These are phyloP conservation scores for Eledona agricola DNA, from an alignment of 2,888 invertebrate species.

Conservation along the genomic window DNA sequence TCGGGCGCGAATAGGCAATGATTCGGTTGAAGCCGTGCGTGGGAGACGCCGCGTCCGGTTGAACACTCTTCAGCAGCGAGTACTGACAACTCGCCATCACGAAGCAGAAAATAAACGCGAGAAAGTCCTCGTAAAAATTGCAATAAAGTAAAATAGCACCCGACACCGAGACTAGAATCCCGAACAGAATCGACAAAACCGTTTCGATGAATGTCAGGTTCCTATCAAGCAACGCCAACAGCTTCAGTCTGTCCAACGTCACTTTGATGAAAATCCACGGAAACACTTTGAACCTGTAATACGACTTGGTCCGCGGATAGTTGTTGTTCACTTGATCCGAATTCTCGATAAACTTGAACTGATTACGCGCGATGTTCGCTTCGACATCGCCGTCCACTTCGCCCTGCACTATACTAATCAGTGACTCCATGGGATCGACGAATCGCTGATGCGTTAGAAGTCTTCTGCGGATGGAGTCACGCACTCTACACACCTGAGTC, in stretches of 20 bases:
- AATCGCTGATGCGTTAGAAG: conserved; percentile 4
- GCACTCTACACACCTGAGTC: conserved; percentile 29
- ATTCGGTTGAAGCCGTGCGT: conserved; percentile 97
- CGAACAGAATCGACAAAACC: conserved; percentile 81
- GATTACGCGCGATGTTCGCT: conserved; percentile 64
- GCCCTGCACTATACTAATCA: conserved; percentile 39
- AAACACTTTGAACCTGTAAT: conserved; percentile 80
- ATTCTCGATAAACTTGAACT: conserved; percentile 68
- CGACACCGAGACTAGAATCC: conserved; percentile 84
- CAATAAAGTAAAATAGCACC: conserved; percentile 84
- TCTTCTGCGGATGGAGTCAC: conserved; percentile 10
- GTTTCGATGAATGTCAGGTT: conserved; percentile 87
- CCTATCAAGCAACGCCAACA: conserved; percentile 92
- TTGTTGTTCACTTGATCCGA: conserved; percentile 50
- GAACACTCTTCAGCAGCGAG: conserved; percentile 95
- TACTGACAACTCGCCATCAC: conserved; percentile 99
- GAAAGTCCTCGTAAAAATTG: conserved; percentile 90
- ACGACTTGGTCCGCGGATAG: conserved; percentile 60
- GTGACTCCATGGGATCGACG: conserved; percentile 33
- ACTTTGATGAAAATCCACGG: conserved; percentile 77
- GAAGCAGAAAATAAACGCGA: conserved; percentile 94
- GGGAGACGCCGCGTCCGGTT: conserved; percentile 98
- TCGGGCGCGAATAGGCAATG: conserved; percentile 91
- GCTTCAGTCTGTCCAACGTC: conserved; percentile 89
- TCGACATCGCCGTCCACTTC: conserved; percentile 69